Evolutionary conservation across 1,140 invertebrate species (phyloP), one percentile per base, ranked within the genome.

Genomic region (Diorhabda elongata): DNA sequence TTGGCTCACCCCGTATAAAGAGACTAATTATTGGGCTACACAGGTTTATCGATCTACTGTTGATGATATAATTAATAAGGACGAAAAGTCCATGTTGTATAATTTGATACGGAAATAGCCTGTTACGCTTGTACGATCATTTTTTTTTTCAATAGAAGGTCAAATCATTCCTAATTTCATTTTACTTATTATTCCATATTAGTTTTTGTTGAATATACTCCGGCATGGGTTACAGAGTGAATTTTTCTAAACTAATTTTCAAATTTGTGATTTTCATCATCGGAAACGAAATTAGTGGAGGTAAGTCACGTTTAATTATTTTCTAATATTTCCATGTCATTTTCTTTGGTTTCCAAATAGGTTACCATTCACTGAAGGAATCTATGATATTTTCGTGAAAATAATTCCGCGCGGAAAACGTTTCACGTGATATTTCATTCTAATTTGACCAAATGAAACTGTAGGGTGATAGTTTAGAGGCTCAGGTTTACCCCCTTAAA

Each of bases 121-220:
- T 68, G 73, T 72, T 74, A 76, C 74, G 74, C 74, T 74, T 76
- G 71, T 76, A 74, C 73, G 73, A 76, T 73, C 73, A 74, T 73
- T 11, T 26, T 74, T 75, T n/a, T 26, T 72, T 75, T 71, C 69
- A 65, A 65, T 69, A 69, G 74, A 76, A 76, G 74, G 74, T 76
- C 74, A 74, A 70, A 73, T 71, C 66, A 72, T 72, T 69, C 60
- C 58, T 69, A 66, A 74, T 74, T 74, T 73, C 71, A 61, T 71
- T 70, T 42, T 52, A 67, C 52, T 66, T 70, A 70, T 70, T 59
- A 70, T 42, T 52, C 69, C 45, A 65, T 71, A 59, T 66, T 68
- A 65, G 61, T 71, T 44, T 60, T 67, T 60, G n/a, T 11, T 41
- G n/a, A 2, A 52, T n/a, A 61, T 58, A 56, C 66, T 58, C 66